phyloP scores from a whole-genome alignment of 2,113 vertebrate species.

The Nothocercus nigrocapillus region DNA sequence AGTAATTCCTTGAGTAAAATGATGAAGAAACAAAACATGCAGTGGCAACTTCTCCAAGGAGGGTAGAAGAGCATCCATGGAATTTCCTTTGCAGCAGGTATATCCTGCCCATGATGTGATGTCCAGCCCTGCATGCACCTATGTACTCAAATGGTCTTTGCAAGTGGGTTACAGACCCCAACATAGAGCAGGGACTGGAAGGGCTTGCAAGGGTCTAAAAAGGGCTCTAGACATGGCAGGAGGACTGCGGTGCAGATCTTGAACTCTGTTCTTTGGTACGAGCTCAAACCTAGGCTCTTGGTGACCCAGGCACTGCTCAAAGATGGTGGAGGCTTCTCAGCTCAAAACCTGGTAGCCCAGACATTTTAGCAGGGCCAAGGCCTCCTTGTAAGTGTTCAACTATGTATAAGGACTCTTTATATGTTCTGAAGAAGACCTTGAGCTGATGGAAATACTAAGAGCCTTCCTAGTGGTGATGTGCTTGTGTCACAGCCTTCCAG shows the following conservation, averaged over 20 bases:
- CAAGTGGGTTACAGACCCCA: fast-evolving
- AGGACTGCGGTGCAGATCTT: fast-evolving
- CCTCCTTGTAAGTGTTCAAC: fast-evolving
- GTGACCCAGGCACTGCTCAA: background rate
- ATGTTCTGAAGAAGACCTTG: background rate
- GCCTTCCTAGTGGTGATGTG: background rate
- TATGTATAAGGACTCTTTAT: background rate
- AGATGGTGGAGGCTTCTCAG: background rate
- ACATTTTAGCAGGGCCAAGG: background rate
- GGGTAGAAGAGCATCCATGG: background rate
- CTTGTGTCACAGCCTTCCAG: background rate
- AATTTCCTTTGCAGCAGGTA: background rate
- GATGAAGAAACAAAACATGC: fast-evolving
- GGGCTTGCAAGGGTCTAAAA: fast-evolving
- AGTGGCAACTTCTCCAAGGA: background rate
- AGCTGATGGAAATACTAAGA: fast-evolving
- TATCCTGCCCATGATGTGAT: fast-evolving
- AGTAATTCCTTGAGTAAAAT: background rate
- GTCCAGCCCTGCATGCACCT: fast-evolving
- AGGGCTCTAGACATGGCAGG: fast-evolving
- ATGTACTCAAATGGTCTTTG: fast-evolving
- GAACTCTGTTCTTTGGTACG: fast-evolving
- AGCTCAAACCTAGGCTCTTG: background rate
- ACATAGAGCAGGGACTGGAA: fast-evolving
- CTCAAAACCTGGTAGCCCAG: fast-evolving